A percentile compares a stretch with the other conserved stretches of the same genome.
These are phyloP conservation scores for Meloe dianella DNA, from an alignment of 2,888 invertebrate species.

Conservation along the genomic window DNA sequence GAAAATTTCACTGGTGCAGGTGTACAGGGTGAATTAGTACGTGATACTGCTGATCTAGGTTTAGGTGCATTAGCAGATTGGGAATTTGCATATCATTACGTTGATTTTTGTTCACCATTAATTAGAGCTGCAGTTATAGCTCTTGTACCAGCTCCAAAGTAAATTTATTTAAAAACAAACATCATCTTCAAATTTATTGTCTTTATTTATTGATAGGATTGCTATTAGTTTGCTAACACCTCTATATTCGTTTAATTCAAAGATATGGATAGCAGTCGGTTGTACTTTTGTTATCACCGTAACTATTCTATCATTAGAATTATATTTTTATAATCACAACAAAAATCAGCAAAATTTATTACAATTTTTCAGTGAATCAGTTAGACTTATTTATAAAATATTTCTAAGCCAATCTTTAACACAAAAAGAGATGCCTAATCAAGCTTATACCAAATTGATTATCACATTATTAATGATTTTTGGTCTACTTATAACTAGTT, in stretches of 20 bases:
- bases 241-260: constrained; percentile 64
- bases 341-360: not conserved
- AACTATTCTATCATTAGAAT: not conserved
- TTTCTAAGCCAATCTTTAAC: not conserved
- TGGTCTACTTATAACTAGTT: constrained; percentile 67
- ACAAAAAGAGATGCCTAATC: constrained; percentile 46
- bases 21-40: constrained; percentile 66
- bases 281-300: not conserved
- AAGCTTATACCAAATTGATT: constrained; percentile 54
- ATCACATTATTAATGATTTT: constrained; percentile 56
- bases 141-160: constrained; percentile 60
- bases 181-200: not conserved
- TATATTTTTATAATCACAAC: not conserved
- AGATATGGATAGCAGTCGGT: not conserved
- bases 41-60: constrained; percentile 67
- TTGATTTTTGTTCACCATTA: not conserved
- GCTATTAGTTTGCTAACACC: constrained; percentile 69
- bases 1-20: constrained; percentile 69
- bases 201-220: constrained; percentile 55
- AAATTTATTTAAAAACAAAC: constrained; percentile 16
- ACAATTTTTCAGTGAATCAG: not conserved
- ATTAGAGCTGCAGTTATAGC: not conserved
- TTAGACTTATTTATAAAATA: not conserved
- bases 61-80: constrained; percentile 56
- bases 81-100: not conserved